Conservation (phyloP, 2,888 invertebrate genomes). For the Dusona sp. region DNA sequence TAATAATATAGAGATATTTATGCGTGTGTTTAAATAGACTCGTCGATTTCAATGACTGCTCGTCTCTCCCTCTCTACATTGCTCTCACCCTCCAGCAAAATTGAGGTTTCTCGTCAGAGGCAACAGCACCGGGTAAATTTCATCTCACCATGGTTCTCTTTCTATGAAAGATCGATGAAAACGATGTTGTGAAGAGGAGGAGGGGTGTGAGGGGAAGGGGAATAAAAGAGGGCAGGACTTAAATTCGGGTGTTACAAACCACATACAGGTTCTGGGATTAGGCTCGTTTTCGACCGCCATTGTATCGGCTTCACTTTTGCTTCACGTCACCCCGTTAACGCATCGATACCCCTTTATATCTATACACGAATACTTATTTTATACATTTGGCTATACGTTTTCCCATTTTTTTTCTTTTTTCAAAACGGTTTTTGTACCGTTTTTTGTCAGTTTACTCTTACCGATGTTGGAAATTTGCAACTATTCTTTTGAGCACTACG, state of each 20-base stretch:
- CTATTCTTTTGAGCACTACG: not conserved
- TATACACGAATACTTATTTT: not conserved
- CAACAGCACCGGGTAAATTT: slow-evolving; percentile 25
- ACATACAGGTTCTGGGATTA: slow-evolving; percentile 74
- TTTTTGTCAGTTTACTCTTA: not conserved
- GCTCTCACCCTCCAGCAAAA: not conserved
- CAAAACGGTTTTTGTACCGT: not conserved
- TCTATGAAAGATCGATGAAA: slow-evolving; percentile 65
- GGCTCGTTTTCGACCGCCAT: slow-evolving; percentile 70
- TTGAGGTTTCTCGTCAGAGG: slow-evolving; percentile 41
- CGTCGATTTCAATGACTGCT: slow-evolving; percentile 43
- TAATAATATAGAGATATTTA: not conserved
- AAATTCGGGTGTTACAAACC: slow-evolving; percentile 72
- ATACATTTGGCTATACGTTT: not conserved
- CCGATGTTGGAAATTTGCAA: not conserved
- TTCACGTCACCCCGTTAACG: slow-evolving; percentile 66
- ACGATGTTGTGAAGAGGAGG: slow-evolving; percentile 16
- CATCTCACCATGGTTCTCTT: slow-evolving; percentile 23
- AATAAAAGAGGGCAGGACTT: slow-evolving; percentile 60
- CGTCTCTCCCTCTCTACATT: not conserved
- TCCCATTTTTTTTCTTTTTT: not conserved
- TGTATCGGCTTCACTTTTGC: slow-evolving; percentile 71
- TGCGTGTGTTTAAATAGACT: slow-evolving; percentile 3
- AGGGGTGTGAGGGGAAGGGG: slow-evolving; percentile 11
- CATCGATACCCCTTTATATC: slow-evolving; percentile 65